Conservation (phyloP, 2,797 vertebrate species). For the Lemur catta region DNA sequence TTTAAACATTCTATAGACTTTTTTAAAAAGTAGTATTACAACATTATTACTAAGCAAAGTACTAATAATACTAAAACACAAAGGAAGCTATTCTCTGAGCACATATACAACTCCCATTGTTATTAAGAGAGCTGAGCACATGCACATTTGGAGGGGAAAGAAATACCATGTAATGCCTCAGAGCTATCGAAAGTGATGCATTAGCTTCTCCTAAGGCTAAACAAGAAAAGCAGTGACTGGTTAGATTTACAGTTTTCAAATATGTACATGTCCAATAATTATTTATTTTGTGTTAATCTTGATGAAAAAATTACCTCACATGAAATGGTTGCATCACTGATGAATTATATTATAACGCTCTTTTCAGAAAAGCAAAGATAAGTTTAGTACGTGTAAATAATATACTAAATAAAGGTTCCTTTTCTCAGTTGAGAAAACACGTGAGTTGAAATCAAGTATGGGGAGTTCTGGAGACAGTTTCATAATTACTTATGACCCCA, state of each 20-base stretch:
- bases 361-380: constrained; percentile 81
- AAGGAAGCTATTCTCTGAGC: constrained; percentile 5
- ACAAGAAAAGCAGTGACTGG: constrained; percentile 67
- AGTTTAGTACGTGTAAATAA: constrained; percentile 72
- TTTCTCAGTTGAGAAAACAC: constrained; percentile 75
- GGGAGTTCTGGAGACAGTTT: constrained; percentile 51
- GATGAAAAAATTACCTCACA: constrained; percentile 74
- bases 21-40: neutral
- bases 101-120: neutral
- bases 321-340: constrained; percentile 76
- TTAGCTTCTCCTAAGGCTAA: constrained; percentile 60
- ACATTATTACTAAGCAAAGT: neutral
- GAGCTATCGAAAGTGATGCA: neutral
- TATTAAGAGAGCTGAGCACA: neutral
- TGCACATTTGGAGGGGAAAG: neutral
- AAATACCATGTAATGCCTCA: neutral
- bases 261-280: constrained; percentile 77
- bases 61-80: neutral
- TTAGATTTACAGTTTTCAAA: constrained; percentile 73
- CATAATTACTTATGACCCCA: constrained; percentile 46
- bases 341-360: constrained; percentile 80
- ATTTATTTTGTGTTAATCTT: constrained; percentile 77
- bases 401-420: constrained; percentile 82
- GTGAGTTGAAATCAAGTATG: constrained; percentile 69
- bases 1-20: constrained; percentile 21